Base-by-base conservation (phyloP, 92 coral and sea anemone genomes). In the Zoanthus gigantus region DNA sequence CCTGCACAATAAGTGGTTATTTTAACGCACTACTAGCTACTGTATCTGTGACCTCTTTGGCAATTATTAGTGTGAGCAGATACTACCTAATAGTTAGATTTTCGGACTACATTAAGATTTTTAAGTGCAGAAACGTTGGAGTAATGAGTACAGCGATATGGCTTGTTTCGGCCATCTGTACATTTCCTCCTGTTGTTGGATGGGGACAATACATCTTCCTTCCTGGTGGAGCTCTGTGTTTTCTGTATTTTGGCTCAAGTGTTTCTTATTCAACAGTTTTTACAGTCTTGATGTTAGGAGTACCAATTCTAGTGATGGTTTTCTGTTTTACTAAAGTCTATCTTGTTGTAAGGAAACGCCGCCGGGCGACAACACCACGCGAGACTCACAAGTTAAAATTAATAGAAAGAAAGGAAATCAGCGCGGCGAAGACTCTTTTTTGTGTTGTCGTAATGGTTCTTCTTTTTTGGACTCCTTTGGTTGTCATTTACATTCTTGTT, bases 171-270 rank as follows among this genome's bases (percentile, higher is more conserved):
- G 60, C 78, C 13, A 2, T 84, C 11, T 79, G 84, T 28, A 86
- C 94, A 7, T 89, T 80, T 50, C 96, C 96, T 37, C 96, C 96
- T 6, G 50, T 94, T n/a, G 72, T 90, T 0, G 96, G 96, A 46
- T 92, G 96, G 92, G 96, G 96, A 15, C 79, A 92, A 13, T 94
- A 88, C 77, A 77, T 58, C 29, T 92, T 94, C 72, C 91, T 94
- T 15, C 89, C 92, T 4, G 94, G 90, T 50, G 92, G 90, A 74
- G 96, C 96, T 9, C 68, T 92, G 45, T 94, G 96, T 48, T 94
- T 94, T 68, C 57, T 94, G 57, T 83, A 87, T 54, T 94, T 94
- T 75, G 84, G 74, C 54, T 88, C 94, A 0, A 92, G 90, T 75
- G 66, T 87, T 71, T 79, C 92, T 9, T 94, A 90, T 82, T 90